Evolutionary conservation across 2,113 vertebrate species (phyloP), one percentile per base, ranked within the genome.

Genomic region (Elephantulus edwardii): DNA sequence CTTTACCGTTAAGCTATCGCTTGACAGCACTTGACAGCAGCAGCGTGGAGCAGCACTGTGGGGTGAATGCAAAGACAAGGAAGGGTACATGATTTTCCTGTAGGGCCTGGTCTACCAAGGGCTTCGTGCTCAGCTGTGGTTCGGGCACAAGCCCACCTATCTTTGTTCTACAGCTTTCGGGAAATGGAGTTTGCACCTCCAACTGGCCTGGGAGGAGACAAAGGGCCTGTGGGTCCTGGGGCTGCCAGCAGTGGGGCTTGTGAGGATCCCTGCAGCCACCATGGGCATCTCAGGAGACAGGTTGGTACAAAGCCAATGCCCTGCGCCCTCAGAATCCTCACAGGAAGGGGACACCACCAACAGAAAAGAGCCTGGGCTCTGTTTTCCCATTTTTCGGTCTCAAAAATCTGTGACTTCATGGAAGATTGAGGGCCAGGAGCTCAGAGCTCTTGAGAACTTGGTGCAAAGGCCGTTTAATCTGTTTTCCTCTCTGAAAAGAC

Each of bases 131-230:
- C 50, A 87, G 56, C 40, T 8, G 0, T 4, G 71, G 44, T 46
- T 44, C 6, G 40, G 79, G 30, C n/a, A 8, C 1, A 13, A 46
- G 70, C 50, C 76, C 13, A 8, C 28, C 46, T 3, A 8, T 42
- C 54, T 83, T 88, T 64, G 58, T 74, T 56, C 56, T 33, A 20
- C 46, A 56, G 44, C 82, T 92, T 86, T 83, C 48, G 74, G 82
- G 83, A 86, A 81, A 75, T 50, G 50, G 52, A 22, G 66, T 35
- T 56, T n/a, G 35, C 44, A 24, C 0, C 44, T 30, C 52, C 42
- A 40, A 52, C 24, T 66, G 26, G 52, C 50, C 44, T 79, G n/a
- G 58, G 78, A 19, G 19, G 70, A 66, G 2, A 74, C 74, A 75
- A 14, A 88, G 13, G 40, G 26, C 20, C 70, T 33, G 52, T 70